Percentiles rank a stretch among this genome's conserved stretches.
Evolutionary conservation across 2,113 vertebrate species (phyloP).

Genomic region (Trichomycterus rosablanca): DNA sequence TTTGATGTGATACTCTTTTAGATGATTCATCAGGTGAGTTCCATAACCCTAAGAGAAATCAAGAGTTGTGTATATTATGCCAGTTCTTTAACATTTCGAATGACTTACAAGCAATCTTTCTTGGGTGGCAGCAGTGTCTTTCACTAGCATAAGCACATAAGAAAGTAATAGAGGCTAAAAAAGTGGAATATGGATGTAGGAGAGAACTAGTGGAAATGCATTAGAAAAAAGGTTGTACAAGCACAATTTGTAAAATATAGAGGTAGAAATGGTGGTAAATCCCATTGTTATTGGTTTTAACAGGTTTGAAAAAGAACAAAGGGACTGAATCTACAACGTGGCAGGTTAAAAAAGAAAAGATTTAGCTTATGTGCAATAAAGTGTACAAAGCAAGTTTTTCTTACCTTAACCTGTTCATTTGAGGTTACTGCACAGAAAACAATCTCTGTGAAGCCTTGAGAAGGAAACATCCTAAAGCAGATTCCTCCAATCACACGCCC

Average conservation of each 20-base stretch:
- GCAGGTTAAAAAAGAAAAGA: neutral
- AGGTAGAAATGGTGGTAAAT: too few relatives aligned
- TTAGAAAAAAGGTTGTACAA: too few relatives aligned
- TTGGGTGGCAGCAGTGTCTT: neutral
- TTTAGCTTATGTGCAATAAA: neutral
- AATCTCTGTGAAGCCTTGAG: conserved; percentile 97
- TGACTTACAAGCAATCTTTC: neutral
- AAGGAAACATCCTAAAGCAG: conserved; percentile 98
- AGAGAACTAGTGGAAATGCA: too few relatives aligned
- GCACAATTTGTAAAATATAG: neutral
- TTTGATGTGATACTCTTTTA: conserved; percentile 98
- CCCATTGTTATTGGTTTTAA: too few relatives aligned
- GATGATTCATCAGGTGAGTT: conserved; percentile 96
- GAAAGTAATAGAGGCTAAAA: neutral
- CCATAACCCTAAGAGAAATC: conserved; percentile 81
- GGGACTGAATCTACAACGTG: too few relatives aligned
- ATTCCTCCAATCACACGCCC: conserved; percentile 96
- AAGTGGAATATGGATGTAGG: too few relatives aligned
- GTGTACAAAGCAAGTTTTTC: conserved; percentile 9
- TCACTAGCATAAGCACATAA: neutral
- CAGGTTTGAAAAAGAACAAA: too few relatives aligned
- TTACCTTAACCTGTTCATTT: conserved; percentile 98
- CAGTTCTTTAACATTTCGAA: neutral
- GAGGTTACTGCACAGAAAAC: conserved; percentile 98
- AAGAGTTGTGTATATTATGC: neutral